A percentile compares a stretch with the other conserved stretches of the same genome.
Evolutionary conservation across 2,888 invertebrate genomes (phyloP).

Genomic region (Oeneis ivallda): DNA sequence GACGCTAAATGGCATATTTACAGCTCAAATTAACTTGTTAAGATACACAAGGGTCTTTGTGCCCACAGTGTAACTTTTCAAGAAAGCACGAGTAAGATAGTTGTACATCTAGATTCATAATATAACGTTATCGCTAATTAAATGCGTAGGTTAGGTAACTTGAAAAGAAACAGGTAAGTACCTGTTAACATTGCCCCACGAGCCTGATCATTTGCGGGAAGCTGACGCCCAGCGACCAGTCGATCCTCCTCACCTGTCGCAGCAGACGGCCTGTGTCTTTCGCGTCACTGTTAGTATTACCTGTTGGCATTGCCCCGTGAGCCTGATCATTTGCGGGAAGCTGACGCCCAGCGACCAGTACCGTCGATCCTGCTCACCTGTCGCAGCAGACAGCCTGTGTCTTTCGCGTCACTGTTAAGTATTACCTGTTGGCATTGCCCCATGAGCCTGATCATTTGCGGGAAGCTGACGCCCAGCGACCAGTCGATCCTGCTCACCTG

Average conservation of each 20-base stretch:
- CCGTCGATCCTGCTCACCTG: constrained; percentile 84
- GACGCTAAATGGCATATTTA: no score
- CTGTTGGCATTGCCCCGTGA: constrained; percentile 91
- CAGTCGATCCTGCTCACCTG: constrained; percentile 83
- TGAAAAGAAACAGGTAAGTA: constrained; percentile 69
- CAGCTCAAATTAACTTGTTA: no score
- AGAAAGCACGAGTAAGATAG: no score
- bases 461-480: constrained; percentile 85
- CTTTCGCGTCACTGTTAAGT: constrained; percentile 85
- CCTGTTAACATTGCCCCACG: constrained; percentile 89
- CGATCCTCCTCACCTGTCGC: constrained; percentile 82
- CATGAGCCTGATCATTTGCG: constrained; percentile 90
- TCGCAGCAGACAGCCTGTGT: constrained; percentile 84
- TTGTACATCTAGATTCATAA: no score
- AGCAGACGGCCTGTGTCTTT: constrained; percentile 85
- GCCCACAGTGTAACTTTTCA: no score
- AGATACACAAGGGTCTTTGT: no score
- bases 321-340: constrained; percentile 88
- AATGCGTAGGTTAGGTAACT: no score
- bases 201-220: constrained; percentile 89
- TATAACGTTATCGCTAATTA: no score
- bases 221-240: constrained; percentile 84
- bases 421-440: constrained; percentile 87
- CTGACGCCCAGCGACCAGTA: constrained; percentile 84
- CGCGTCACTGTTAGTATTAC: constrained; percentile 84